phyloP scores from a whole-genome alignment of 2,888 invertebrate genomes.

The Sesia apiformis region DNA sequence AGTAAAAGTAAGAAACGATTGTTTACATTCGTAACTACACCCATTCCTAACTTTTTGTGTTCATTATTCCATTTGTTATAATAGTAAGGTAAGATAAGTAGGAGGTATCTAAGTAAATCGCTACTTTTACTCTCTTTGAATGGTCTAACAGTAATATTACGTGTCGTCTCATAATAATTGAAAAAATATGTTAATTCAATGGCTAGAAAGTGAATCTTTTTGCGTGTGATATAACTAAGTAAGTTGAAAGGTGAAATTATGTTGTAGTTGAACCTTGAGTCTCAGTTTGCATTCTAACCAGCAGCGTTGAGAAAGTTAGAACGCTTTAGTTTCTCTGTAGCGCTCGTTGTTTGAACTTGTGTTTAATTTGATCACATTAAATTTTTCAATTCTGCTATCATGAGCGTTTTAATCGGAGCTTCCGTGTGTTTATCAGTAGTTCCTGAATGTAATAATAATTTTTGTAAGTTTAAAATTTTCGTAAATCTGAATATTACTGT shows the following conservation, averaged over 20 bases:
- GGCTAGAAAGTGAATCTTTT: slow-evolving; percentile 43
- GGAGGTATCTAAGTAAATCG: too few relatives aligned
- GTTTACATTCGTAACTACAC: too few relatives aligned
- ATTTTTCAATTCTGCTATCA: slow-evolving; percentile 8
- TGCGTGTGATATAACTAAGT: slow-evolving; percentile 45
- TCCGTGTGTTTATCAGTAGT: slow-evolving; percentile 43
- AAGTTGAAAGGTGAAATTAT: slow-evolving; percentile 62
- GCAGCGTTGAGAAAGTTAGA: slow-evolving; percentile 32
- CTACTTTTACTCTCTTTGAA: too few relatives aligned
- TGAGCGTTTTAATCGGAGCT: slow-evolving; percentile 39
- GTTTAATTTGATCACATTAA: slow-evolving; percentile 1
- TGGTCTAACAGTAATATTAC: background rate
- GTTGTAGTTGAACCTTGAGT: slow-evolving; percentile 34
- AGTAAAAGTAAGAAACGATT: too few relatives aligned
- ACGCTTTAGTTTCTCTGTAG: slow-evolving; percentile 21
- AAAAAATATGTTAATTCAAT: slow-evolving; percentile 20
- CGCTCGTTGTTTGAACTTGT: slow-evolving; percentile 8
- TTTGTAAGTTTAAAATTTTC: too few relatives aligned
- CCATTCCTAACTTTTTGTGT: too few relatives aligned
- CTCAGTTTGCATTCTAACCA: slow-evolving; percentile 22
- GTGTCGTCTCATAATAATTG: slow-evolving; percentile 2
- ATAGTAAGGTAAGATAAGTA: too few relatives aligned
- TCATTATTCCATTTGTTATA: too few relatives aligned
- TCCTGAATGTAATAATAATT: slow-evolving; percentile 28
- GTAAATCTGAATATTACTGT: too few relatives aligned